Base-by-base conservation (phyloP, 2,797 vertebrate genomes). In the Sardinella longiceps region DNA sequence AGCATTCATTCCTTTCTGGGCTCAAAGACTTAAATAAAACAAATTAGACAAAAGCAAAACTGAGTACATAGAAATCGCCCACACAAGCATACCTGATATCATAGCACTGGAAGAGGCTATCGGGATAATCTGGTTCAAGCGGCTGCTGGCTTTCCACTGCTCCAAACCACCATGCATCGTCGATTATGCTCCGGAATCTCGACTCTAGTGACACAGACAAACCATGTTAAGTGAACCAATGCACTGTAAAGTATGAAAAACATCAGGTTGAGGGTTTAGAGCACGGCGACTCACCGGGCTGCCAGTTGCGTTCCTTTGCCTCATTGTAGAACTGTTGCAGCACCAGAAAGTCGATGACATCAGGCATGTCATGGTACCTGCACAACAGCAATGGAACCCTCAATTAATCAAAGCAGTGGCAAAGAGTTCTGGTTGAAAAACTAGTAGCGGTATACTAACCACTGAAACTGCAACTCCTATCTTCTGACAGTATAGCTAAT, bases 341-440 rank as follows among this genome's bases (percentile, higher is more conserved):
- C 88, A 99, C 97, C 93, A 99, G 95, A 91, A 99, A 99, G 90
- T 99, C 98, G 87, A 99, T 99, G 90, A 99, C 98, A 92, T 99
- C 98, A n/a, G 98, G 98, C 98, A 99, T 99, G 91, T 99, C 98
- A 23, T 99, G 98, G 93, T 99, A 99, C 91, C 98, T 99, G 86
- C 6, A 90, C 5, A 9, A 43, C 70, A 77, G 3, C 6, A 43
- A 23, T 5, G 6, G 2, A 43, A 6, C 15, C 7, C 56, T 60
- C 56, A 25, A 15, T 56, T 18, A 56, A 4, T n/a, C 0, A 50
- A 50, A 50, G 48, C 14, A 50, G 11, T 2, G 1, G 48, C 15
- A 12, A 14, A 50, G 14, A 43, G 43, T 43, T 43, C 4, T 2
- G 43, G 43, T 43, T 43, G 43, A 43, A 43, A 43, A 43, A 43